Conservation (phyloP, 2,888 invertebrate genomes). For the Darwinula stevensoni region DNA sequence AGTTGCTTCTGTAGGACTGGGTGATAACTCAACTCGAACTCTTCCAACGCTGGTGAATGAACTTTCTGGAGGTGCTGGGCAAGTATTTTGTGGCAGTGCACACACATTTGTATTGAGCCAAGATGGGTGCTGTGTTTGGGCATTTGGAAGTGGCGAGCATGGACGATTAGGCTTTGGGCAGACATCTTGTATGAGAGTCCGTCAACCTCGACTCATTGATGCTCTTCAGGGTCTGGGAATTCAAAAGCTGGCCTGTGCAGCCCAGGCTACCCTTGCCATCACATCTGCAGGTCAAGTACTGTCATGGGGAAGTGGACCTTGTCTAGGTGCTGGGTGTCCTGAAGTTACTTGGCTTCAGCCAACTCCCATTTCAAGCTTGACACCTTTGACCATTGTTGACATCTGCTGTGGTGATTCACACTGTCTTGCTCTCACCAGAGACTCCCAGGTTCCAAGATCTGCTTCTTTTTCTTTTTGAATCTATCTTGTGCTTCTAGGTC, state of each 20-base stretch:
- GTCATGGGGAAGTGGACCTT: constrained; percentile 29
- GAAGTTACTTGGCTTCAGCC: too few relatives aligned
- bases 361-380: too few relatives aligned
- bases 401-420: constrained; percentile 29
- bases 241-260: constrained; percentile 24
- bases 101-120: constrained; percentile 23
- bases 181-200: constrained; percentile 20
- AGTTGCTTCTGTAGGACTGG: constrained; percentile 24
- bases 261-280: constrained; percentile 23
- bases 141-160: constrained; percentile 25
- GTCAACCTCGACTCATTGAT: constrained; percentile 27
- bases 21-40: constrained; percentile 25
- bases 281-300: constrained; percentile 24
- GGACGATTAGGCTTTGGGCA: constrained; percentile 24
- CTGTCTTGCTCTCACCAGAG: too few relatives aligned
- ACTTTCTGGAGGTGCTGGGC: constrained; percentile 13
- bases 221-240: constrained; percentile 24
- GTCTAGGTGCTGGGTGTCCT: too few relatives aligned
- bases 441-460: too few relatives aligned
- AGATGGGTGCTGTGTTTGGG: constrained; percentile 26
- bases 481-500: too few relatives aligned
- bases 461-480: too few relatives aligned
- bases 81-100: constrained; percentile 20
- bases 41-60: constrained; percentile 27
- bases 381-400: too few relatives aligned